Percentiles rank a stretch among this genome's conserved stretches.
phyloP scores from a whole-genome alignment of 2,797 vertebrate species.

The Thamnophis elegans region DNA sequence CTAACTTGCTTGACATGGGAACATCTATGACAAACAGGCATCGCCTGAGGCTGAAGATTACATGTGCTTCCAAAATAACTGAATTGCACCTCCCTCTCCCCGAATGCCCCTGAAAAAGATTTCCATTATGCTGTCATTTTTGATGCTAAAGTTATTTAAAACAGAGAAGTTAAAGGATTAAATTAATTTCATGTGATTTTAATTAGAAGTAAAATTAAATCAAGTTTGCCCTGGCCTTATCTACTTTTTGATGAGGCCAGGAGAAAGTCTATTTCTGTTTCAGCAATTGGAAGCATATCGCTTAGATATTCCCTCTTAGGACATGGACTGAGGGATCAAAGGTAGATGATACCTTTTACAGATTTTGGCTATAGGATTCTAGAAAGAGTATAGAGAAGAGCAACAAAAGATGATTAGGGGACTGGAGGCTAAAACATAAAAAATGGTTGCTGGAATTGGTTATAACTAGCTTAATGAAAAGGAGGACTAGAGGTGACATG shows the following conservation, averaged over 20 bases:
- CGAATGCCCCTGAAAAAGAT: not conserved
- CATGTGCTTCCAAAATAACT: not conserved
- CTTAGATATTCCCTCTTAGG: not conserved
- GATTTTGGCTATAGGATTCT: not conserved
- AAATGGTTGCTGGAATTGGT: not conserved
- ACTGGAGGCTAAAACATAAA: not conserved
- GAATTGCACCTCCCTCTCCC: not conserved
- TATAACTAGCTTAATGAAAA: not conserved
- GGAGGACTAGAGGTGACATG: not conserved
- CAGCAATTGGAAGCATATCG: not conserved
- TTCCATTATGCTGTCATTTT: not conserved
- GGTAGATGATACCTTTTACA: not conserved
- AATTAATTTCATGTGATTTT: not conserved
- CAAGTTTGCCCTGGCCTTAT: not conserved
- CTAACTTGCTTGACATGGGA: not conserved
- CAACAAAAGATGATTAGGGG: not conserved
- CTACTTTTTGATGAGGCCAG: not conserved
- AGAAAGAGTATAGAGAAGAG: not conserved
- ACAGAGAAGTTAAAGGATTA: not conserved
- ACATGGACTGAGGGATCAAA: not conserved
- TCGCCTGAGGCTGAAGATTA: not conserved
- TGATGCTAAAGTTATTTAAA: not conserved
- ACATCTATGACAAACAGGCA: not conserved
- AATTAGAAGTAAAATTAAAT: not conserved
- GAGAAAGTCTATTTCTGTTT: not conserved